Conservation (phyloP, 2,797 vertebrate species). For the Coendou prehensilis region DNA sequence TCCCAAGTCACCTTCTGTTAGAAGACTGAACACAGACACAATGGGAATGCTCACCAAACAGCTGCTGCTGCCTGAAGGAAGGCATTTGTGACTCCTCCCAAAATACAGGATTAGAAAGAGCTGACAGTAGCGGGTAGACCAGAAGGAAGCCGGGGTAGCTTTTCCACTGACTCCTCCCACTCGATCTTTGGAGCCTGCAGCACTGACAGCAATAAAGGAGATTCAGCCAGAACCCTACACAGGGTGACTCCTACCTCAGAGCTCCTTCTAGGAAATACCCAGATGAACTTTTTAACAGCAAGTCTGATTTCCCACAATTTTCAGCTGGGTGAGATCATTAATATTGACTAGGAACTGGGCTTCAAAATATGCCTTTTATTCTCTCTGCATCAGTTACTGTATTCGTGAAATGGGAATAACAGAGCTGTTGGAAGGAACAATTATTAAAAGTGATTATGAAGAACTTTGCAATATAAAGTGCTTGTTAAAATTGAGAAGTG, state of each 20-base stretch:
- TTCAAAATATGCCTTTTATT: constrained; percentile 67
- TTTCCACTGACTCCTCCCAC: background rate
- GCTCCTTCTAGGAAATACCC: background rate
- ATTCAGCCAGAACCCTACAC: background rate
- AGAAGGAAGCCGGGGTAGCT: background rate
- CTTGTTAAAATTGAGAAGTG: constrained; percentile 80
- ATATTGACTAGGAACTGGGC: constrained; percentile 11
- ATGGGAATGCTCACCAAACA: background rate
- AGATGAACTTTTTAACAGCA: background rate
- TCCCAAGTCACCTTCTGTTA: background rate
- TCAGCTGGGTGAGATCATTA: constrained; percentile 1
- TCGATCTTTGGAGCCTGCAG: background rate
- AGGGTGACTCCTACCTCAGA: background rate
- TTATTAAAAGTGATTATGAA: constrained; percentile 83
- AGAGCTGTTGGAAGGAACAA: constrained; percentile 76
- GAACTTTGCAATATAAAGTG: constrained; percentile 73
- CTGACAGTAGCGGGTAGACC: background rate
- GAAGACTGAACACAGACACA: background rate
- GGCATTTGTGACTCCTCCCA: background rate
- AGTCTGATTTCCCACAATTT: background rate
- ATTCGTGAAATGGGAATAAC: constrained; percentile 78
- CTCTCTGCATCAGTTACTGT: constrained; percentile 68
- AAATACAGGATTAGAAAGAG: background rate
- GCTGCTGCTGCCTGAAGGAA: background rate
- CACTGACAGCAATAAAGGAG: background rate